Base-by-base conservation (phyloP, 2,797 vertebrate species). In the Hippocampus kuda region DNA sequence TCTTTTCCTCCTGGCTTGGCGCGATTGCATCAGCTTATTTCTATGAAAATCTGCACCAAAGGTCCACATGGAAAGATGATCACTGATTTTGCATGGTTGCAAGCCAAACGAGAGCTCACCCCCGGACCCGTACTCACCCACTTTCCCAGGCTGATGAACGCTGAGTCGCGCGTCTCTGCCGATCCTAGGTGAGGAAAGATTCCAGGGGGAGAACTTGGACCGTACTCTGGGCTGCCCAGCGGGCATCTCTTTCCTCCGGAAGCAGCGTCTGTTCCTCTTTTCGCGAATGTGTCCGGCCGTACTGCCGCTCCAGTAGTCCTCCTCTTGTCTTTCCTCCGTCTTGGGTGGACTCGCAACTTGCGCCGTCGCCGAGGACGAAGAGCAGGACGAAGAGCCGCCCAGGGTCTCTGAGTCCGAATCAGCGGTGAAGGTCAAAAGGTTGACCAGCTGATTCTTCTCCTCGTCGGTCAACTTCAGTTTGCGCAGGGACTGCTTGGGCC, bases 161-260 rank as follows among this genome's bases (percentile, higher is more conserved):
- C 82, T 89, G 57, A 91, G 87, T 42, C 89, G 79, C 5, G 74
- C 57, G 68, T 90, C 87, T 68, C 85, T 76, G 77, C 73, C 87
- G 77, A 91, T 89, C 66, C 91, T 81, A 0, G 92, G 92, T 0
- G 92, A 93, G 0, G 90, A 92, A 0, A 92, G 86, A 66, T 92
- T 93, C 92, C 91, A 92, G 10, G 92, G 91, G 15, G 91, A 92
- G 54, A 93, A 93, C 81, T 92, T 93, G 66, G 92, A 92, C 9
- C 91, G 81, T 0, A 87, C 72, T 70, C 75, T 80, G 38, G 67
- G 75, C 75, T 85, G 87, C 22, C 79, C 81, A 1, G 46, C 65
- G 0, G 86, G 83, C 64, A 87, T 79, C 71, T 90, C 90, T 75
- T 89, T 90, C 24, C 73, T 84, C 70, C 41, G 86, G 73, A 89